Evolutionary conservation across 2,113 vertebrate species (phyloP).

Genomic region (Heterocephalus glaber): DNA sequence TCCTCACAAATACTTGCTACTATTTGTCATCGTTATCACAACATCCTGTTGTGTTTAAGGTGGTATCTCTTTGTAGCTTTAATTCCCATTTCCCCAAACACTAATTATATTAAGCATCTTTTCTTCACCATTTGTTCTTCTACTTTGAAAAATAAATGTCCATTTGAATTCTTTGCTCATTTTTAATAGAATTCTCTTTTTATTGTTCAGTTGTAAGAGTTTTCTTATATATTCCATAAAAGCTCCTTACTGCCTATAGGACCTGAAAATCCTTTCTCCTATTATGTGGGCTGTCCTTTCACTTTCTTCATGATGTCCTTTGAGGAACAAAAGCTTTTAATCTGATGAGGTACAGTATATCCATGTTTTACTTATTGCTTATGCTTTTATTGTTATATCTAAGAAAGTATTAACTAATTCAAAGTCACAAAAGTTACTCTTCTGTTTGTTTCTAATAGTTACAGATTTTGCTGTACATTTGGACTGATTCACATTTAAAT

Average conservation of each 20-base stretch:
- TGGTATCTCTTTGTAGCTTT: background rate
- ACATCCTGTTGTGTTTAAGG: background rate
- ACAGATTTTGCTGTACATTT: background rate
- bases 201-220: background rate
- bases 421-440: background rate
- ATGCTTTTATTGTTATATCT: too few relatives aligned
- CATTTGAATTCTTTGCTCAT: background rate
- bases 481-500: background rate
- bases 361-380: background rate
- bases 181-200: background rate
- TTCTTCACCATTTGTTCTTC: background rate
- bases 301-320: background rate
- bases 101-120: background rate
- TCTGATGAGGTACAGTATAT: background rate
- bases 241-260: too few relatives aligned
- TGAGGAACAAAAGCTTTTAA: background rate
- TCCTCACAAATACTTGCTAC: background rate
- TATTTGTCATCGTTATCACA: background rate
- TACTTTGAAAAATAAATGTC: background rate
- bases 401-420: too few relatives aligned
- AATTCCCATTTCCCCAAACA: background rate
- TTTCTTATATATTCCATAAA: background rate
- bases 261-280: background rate
- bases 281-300: background rate
- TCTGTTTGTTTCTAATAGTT: background rate